phyloP scores from a whole-genome alignment of 2,113 vertebrate genomes.

The Todiramphus saurophagus region DNA sequence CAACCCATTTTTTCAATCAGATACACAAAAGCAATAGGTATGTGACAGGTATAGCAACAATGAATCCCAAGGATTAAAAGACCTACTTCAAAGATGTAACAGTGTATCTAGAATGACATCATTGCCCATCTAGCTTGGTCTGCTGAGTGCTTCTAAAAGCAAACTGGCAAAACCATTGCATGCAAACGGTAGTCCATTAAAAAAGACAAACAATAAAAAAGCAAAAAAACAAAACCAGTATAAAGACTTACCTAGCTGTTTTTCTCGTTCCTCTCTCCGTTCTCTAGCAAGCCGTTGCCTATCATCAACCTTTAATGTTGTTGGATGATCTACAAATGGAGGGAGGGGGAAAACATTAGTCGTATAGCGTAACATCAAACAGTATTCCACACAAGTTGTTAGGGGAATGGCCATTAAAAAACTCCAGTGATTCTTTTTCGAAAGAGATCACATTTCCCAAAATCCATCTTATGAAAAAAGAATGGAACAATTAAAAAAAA shows the following conservation, averaged over 20 bases:
- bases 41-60: neutral
- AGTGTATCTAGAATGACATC: neutral
- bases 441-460: neutral
- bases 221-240: no score
- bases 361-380: neutral
- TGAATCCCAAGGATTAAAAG: neutral
- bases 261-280: slow-evolving; percentile 88
- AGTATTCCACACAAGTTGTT: neutral
- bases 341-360: neutral
- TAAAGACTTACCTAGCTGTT: slow-evolving; percentile 83
- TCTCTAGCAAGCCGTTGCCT: slow-evolving; percentile 90
- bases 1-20: neutral
- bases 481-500: neutral
- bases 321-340: slow-evolving; percentile 77
- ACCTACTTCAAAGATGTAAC: neutral
- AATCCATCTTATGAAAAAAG: neutral
- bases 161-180: neutral
- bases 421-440: neutral
- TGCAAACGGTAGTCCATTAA: neutral
- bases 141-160: neutral
- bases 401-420: neutral
- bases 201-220: neutral
- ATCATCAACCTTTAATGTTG: slow-evolving; percentile 89
- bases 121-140: neutral
- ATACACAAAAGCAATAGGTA: neutral